Evolutionary conservation across 2,888 invertebrate species (phyloP), one percentile per base, ranked within the genome.

Genomic region (Timema cristinae): DNA sequence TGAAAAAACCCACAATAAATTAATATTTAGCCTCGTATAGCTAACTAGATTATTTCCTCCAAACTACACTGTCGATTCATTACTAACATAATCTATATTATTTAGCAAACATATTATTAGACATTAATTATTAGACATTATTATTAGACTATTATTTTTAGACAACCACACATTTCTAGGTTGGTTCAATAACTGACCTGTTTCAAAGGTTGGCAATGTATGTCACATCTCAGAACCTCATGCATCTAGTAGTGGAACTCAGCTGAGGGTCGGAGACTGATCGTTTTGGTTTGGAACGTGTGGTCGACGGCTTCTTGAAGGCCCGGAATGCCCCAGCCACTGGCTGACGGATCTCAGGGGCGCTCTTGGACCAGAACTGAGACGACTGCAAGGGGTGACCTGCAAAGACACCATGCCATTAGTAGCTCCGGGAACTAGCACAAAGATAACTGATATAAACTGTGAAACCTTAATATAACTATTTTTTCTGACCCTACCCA

Each of bases 301-400:
- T 9, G 32, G 63, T 6, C 47, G 63, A 10, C 9, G 63, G 4
- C 48, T 9, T 48, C 4, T 32, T 32, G 32, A 1, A 9, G 6
- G 47, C 10, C 47, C 9, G 11, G 32, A 48, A 32, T 16, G 63
- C 9, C 11, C n/a, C n/a, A 32, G 32, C 47, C 13, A 10, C 63
- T 48, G 48, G 63, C 63, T 47, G 9, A 48, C 63, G 63, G 10
- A 47, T 48, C 63, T 63, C 47, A 10, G 16, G 15, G 47, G 10
- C 1, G 6, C 47, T n/a, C 47, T 47, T 32, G 63, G 32, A 47
- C 63, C 63, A 63, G 63, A 63, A 63, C 9, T 48, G 15, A 32
- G 63, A 63, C 6, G 63, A 32, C 11, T 63, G 63, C 63, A 63
- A 47, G 6, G 63, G 63, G 63, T 63, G 63, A 5, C 16, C 63